Evolutionary conservation across 2,797 vertebrate genomes (phyloP).

Genomic region (Gadopsis bispinosus): DNA sequence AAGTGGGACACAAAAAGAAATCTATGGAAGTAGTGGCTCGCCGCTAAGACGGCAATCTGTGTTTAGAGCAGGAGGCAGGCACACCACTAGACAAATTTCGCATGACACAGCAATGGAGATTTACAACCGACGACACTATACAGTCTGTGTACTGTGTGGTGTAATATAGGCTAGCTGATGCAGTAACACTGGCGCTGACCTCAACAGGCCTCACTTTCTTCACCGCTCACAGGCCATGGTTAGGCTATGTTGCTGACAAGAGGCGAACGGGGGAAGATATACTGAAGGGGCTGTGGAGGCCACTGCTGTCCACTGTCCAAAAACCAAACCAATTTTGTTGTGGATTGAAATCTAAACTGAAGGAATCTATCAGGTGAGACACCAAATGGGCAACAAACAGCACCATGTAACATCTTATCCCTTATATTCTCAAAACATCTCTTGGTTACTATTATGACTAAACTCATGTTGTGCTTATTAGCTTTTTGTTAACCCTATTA

Average conservation of each 20-base stretch:
- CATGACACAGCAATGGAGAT: slow-evolving; percentile 81
- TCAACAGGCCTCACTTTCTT: slow-evolving; percentile 63
- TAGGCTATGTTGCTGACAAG: slow-evolving; percentile 62
- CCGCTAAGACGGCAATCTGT: slow-evolving; percentile 77
- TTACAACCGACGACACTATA: slow-evolving; percentile 76
- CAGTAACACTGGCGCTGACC: slow-evolving; percentile 70
- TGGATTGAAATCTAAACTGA: slow-evolving; percentile 13
- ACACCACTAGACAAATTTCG: slow-evolving; percentile 76
- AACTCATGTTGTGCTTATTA: slow-evolving; percentile 14
- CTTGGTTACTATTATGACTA: slow-evolving; percentile 1
- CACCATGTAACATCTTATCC: background rate
- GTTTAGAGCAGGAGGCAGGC: slow-evolving; percentile 76
- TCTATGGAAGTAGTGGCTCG: slow-evolving; percentile 77
- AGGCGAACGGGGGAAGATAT: slow-evolving; percentile 60
- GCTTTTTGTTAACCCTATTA: background rate
- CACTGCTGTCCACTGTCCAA: slow-evolving; percentile 23
- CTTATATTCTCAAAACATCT: slow-evolving; percentile 15
- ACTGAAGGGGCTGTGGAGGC: slow-evolving; percentile 41
- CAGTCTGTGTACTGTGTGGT: slow-evolving; percentile 44
- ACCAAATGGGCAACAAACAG: background rate
- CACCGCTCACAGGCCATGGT: slow-evolving; percentile 52
- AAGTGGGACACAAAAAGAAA: slow-evolving; percentile 73
- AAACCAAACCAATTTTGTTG: slow-evolving; percentile 37
- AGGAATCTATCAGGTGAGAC: background rate
- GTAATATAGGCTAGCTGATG: slow-evolving; percentile 60